phyloP scores from a whole-genome alignment of 2,888 invertebrate genomes.

The Ormyrus thymus region DNA sequence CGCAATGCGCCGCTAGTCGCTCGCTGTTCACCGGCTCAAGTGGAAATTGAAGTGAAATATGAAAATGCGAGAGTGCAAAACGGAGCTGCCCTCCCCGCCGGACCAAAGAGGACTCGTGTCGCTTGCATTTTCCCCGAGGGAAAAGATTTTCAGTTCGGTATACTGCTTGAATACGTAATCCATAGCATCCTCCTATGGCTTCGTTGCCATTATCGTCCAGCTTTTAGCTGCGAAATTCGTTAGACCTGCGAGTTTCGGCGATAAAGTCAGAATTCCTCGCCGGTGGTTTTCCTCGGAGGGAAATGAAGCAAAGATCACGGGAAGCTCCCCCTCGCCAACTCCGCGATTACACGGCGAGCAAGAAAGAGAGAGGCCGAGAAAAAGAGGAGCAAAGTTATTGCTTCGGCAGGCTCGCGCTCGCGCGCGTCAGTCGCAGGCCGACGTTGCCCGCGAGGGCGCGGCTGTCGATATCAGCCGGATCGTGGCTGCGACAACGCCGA shows the following conservation, averaged over 20 bases:
- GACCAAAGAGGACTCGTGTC: constrained; percentile 10
- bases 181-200: constrained; percentile 24
- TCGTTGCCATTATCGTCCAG: constrained; percentile 23
- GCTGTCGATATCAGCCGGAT: constrained; percentile 69
- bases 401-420: constrained; percentile 26
- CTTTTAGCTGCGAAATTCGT: constrained; percentile 4
- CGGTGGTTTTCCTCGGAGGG: too few relatives aligned
- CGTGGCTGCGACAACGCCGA: constrained; percentile 58
- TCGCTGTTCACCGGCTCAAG: constrained; percentile 67
- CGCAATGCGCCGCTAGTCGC: constrained; percentile 56
- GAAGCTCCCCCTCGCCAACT: neutral
- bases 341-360: constrained; percentile 3
- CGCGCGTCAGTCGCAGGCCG: constrained; percentile 49
- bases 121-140: constrained; percentile 56
- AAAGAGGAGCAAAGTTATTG: constrained; percentile 52
- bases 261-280: too few relatives aligned
- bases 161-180: constrained; percentile 49
- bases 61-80: constrained; percentile 65
- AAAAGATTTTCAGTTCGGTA: constrained; percentile 50
- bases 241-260: too few relatives aligned
- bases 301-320: neutral
- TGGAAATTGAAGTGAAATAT: constrained; percentile 72
- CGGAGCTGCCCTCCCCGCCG: constrained; percentile 14
- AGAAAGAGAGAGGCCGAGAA: constrained; percentile 33
- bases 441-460: constrained; percentile 10